Base-by-base conservation (phyloP, 2,888 invertebrate species). In the Lepetodrilus schrolli region DNA sequence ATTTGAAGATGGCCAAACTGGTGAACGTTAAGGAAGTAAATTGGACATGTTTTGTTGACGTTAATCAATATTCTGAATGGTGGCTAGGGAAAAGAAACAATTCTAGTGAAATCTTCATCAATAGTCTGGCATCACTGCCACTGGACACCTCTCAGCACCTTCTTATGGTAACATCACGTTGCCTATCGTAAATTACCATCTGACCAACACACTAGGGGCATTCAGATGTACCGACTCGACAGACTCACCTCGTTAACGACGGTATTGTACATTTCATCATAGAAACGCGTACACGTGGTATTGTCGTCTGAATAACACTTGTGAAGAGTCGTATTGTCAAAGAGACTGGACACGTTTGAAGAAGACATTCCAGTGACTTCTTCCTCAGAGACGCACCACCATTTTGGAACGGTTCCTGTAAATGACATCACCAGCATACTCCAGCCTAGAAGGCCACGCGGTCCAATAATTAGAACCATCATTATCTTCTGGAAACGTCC, bases 341-440 rank as follows among this genome's bases (percentile, higher is more conserved):
- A 43, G 43, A 13, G 13, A 17, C 23, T 13, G 30, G 21, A 26
- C 23, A 7, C 51, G 26, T 51, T 4, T 7, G 5, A 7, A 23
- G 23, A 50, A 26, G n/a, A n/a, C 2, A 17, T 48, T 21, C 48
- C 48, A 1, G 17, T 1, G 36, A 70, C 58, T 20, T n/a, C 48
- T n/a, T 50, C 72, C 2, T 49, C 8, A 8, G 26, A 5, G 10
- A 73, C 34, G 26, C 80, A 80, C 43, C 71, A 70, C 76, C 74
- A 80, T 26, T 77, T 74, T n/a, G 80, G 78, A 5, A 74, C 66
- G 17, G 75, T 66, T 1, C 74, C 80, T 8, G 75, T 74, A 34
- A 69, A 77, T 8, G 73, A 72, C 80, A 80, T 80, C 8, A 78
- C 75, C 50, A 80, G 30, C 80, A 80, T 79, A 72, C 76, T 74